These are phyloP conservation scores for Dinothrombium tinctorium DNA, from an alignment of 1,140 invertebrate genomes.

Conservation along the genomic window DNA sequence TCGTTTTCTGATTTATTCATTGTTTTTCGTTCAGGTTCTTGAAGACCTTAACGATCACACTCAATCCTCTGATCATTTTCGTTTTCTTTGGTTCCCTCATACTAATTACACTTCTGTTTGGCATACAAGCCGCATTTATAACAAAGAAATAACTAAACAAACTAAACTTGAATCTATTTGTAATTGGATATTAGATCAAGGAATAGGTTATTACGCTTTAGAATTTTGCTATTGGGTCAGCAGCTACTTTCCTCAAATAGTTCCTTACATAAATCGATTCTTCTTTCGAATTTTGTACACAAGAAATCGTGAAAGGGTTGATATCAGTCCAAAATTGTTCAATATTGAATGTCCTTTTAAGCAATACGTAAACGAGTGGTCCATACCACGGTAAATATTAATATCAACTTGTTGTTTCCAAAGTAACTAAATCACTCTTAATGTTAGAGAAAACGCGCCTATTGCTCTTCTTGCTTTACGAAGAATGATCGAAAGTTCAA, in stretches of 20 bases:
- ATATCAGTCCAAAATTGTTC: constrained; percentile 19
- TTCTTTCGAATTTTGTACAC: constrained; percentile 17
- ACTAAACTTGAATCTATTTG: constrained; percentile 8
- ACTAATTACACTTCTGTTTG: constrained; percentile 19
- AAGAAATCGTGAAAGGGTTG: constrained; percentile 14
- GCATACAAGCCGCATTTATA: constrained; percentile 17
- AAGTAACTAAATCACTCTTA: constrained; percentile 12
- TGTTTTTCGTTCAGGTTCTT: constrained; percentile 17
- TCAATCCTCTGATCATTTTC: too few relatives aligned
- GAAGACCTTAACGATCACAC: constrained; percentile 19
- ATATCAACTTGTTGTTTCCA: background rate
- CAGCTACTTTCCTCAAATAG: constrained; percentile 17
- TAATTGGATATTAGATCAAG: constrained; percentile 18
- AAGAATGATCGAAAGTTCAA: constrained; percentile 16
- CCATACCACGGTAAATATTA: too few relatives aligned
- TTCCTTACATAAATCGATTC: constrained; percentile 18
- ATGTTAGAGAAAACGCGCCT: constrained; percentile 19
- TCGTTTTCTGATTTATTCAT: background rate
- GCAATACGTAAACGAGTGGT: constrained; percentile 24
- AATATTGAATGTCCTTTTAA: constrained; percentile 23
- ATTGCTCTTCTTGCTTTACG: constrained; percentile 18
- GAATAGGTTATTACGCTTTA: constrained; percentile 19
- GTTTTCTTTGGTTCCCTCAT: constrained; percentile 22
- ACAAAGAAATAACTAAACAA: background rate
- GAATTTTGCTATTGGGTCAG: constrained; percentile 20